phyloP scores from a whole-genome alignment of 1,140 invertebrate species.

The Teleogryllus occipitalis region DNA sequence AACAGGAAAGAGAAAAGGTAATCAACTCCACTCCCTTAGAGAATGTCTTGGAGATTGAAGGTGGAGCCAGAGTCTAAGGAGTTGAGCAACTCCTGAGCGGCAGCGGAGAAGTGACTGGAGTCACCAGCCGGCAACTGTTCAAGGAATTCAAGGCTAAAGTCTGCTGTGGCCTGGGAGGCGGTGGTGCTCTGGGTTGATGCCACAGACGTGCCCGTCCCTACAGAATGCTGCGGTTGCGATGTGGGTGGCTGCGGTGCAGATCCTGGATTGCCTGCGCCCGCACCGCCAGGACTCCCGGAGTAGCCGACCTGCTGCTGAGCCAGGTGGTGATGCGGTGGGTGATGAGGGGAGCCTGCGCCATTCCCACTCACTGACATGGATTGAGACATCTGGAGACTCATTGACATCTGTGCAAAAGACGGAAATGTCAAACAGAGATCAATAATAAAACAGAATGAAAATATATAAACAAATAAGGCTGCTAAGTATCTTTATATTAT shows the following conservation, averaged over 20 bases:
- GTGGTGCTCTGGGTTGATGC: conserved; percentile 7
- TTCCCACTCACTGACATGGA: conserved; percentile 34
- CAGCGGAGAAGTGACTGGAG: conserved; percentile 56
- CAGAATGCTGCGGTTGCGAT: conserved; percentile 20
- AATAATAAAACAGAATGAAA: neutral
- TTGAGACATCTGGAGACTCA: conserved; percentile 45
- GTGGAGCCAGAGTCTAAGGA: conserved; percentile 49
- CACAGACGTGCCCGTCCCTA: conserved; percentile 27
- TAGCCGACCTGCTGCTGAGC: conserved; percentile 20
- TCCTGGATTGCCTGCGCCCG: conserved; percentile 25
- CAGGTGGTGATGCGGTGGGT: conserved; percentile 24
- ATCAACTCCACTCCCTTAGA: conserved; percentile 28
- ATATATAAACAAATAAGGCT: neutral
- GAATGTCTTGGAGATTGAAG: conserved; percentile 45
- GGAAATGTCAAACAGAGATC: neutral
- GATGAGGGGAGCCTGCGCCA: conserved; percentile 28
- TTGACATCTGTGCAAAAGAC: conserved; percentile 36
- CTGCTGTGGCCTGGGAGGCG: conserved; percentile 40
- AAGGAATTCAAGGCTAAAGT: conserved; percentile 72
- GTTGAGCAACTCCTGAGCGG: conserved; percentile 59
- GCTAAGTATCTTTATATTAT: too few relatives aligned
- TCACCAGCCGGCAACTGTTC: conserved; percentile 64
- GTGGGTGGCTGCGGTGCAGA: conserved; percentile 3
- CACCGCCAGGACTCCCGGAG: conserved; percentile 27
- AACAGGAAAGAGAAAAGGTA: neutral